These are phyloP conservation scores for Eretmochelys imbricata DNA, from an alignment of 2,113 vertebrate species.

Conservation along the genomic window DNA sequence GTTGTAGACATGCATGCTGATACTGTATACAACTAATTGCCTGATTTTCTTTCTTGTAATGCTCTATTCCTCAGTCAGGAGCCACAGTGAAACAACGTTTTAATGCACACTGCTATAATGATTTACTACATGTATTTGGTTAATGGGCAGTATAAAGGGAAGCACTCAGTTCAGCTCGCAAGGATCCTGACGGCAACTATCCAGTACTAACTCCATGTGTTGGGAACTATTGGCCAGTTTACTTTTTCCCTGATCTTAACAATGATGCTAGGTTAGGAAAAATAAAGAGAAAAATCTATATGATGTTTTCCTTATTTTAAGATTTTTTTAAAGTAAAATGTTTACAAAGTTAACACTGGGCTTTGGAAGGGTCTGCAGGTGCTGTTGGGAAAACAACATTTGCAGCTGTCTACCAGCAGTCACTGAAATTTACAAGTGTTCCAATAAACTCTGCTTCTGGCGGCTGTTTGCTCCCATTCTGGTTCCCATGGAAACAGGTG, in stretches of 20 bases:
- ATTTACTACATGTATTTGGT: neutral
- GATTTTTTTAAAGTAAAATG: neutral
- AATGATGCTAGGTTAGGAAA: neutral
- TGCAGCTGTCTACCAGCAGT: conserved; percentile 57
- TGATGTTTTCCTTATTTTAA: neutral
- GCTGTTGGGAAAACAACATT: conserved; percentile 65
- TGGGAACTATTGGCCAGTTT: conserved; percentile 3
- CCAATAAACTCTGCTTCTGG: conserved; percentile 64
- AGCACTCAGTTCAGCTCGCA: neutral
- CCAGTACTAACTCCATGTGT: neutral
- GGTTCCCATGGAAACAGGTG: conserved; percentile 74
- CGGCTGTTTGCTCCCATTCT: conserved; percentile 35
- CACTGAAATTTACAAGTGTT: conserved; percentile 56
- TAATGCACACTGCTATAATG: neutral
- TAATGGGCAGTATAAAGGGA: conserved; percentile 9
- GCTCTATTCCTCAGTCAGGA: neutral
- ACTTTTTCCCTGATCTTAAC: neutral
- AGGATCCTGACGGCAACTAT: neutral
- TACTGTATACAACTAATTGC: conserved; percentile 16
- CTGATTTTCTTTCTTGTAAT: conserved; percentile 9
- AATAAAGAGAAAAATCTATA: conserved; percentile 2
- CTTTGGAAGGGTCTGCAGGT: conserved; percentile 11
- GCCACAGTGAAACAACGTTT: neutral
- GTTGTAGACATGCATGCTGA: conserved; percentile 2
- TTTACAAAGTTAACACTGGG: conserved; percentile 32